Base-by-base conservation (phyloP, 2,113 vertebrate species). In the Sceloporus undulatus region DNA sequence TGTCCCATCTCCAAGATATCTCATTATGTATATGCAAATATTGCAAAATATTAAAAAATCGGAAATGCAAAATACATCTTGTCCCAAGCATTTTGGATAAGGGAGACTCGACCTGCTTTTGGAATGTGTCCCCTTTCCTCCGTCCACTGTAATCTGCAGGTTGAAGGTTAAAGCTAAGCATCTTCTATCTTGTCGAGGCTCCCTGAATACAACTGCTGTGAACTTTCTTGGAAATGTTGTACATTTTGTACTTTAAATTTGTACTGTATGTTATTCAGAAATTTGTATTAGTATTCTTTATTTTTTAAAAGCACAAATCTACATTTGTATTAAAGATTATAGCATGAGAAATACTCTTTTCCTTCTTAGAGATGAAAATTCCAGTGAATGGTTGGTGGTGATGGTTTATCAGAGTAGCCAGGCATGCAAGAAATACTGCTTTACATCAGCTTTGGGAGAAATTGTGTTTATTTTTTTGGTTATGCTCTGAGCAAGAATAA, bases 381-480 rank as follows among this genome's bases (percentile, higher is more conserved):
- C 81, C 18, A 23, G 42, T 21, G 34, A 88, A 77, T 56, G 25
- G 42, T n/a, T 25, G 23, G 10, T 27, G 48, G 29, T 27, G 48
- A 21, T n/a, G 52, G 40, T 83, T 83, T 78, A 78, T 4, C 3
- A 62, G 48, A 54, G 38, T 77, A 95, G 52, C 38, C 91, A 80
- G 16, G 65, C 52, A 68, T 14, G 79, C 62, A 73, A 73, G 85
- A 84, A 73, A 76, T 76, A 66, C 16, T 79, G 8, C 34, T 90
- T 13, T 80, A 0, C 34, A 1, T 0, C 56, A 38, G 38, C 86
- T 91, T 95, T 88, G 85, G 77, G 21, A 85, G 84, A 90, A 91
- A 78, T 84, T 34, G 88, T 87, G 75, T 96, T 93, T 94, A 77
- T 91, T 91, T 88, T 81, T 86, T 71, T 83, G 88, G 87, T 95